phyloP scores from a whole-genome alignment of 2,797 vertebrate genomes.

The Cynodonichthys magdalenae region DNA sequence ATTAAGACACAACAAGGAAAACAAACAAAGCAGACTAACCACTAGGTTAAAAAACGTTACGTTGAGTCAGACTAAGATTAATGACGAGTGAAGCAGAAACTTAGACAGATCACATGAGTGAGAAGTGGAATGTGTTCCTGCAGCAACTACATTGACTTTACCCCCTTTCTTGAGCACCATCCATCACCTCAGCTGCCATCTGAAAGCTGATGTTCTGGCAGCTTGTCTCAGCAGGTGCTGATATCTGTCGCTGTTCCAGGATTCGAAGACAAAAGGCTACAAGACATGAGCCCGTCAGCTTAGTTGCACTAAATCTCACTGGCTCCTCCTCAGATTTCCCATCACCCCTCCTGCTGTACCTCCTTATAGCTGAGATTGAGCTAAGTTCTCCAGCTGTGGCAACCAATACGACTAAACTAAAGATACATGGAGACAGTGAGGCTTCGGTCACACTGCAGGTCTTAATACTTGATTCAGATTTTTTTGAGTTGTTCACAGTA shows the following conservation, averaged over 20 bases:
- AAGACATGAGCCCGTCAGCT: constrained; percentile 3
- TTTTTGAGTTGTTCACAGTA: too few relatives aligned
- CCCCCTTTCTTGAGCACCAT: not conserved
- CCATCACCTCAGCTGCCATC: constrained; percentile 14
- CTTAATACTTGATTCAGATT: too few relatives aligned
- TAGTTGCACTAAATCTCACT: not conserved
- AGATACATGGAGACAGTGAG: too few relatives aligned
- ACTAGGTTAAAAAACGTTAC: not conserved
- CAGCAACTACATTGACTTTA: constrained; percentile 1
- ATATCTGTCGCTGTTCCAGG: not conserved
- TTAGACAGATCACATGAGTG: constrained; percentile 6
- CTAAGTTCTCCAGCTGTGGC: too few relatives aligned
- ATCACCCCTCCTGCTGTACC: not conserved
- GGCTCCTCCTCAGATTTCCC: not conserved
- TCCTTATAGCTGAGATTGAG: not conserved
- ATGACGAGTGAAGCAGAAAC: constrained; percentile 6
- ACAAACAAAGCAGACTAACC: not conserved
- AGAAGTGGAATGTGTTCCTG: constrained; percentile 12
- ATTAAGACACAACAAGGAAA: not conserved
- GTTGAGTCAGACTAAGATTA: not conserved
- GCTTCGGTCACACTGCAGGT: too few relatives aligned
- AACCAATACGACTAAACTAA: too few relatives aligned
- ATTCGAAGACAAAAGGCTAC: not conserved
- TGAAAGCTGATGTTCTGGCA: constrained; percentile 1
- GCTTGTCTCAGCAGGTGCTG: constrained; percentile 23